Percentiles rank a stretch among this genome's conserved stretches.
phyloP scores from a whole-genome alignment of 2,113 vertebrate genomes.

The Poeciliopsis occidentalis region DNA sequence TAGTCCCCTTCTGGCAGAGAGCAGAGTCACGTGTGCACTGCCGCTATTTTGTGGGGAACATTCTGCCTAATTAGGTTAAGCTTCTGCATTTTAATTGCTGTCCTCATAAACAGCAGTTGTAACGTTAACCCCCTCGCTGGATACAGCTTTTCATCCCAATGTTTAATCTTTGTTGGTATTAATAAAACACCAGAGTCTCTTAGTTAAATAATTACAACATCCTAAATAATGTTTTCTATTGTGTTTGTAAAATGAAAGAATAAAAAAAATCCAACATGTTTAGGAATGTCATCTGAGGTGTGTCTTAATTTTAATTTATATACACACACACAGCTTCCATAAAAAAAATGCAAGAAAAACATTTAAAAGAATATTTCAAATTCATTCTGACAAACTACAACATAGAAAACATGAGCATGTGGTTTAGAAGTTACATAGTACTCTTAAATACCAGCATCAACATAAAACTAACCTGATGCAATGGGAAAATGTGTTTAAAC shows the following conservation, averaged over 20 bases:
- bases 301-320: background rate
- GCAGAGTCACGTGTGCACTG: constrained; percentile 42
- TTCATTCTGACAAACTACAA: fast-evolving
- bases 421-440: no score
- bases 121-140: background rate
- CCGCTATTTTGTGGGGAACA: background rate
- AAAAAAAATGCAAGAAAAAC: background rate
- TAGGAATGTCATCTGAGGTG: background rate
- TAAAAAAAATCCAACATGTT: background rate
- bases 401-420: background rate
- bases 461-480: background rate
- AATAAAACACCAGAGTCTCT: background rate
- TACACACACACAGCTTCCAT: constrained; percentile 11
- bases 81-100: background rate
- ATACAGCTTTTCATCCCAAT: background rate
- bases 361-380: background rate
- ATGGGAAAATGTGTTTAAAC: background rate
- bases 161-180: background rate
- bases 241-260: background rate
- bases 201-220: background rate
- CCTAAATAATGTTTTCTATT: no score
- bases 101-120: background rate
- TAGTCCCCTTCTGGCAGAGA: constrained; percentile 25
- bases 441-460: no score
- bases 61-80: background rate